phyloP scores from a whole-genome alignment of 2,888 invertebrate species.

The Lagria hirta region DNA sequence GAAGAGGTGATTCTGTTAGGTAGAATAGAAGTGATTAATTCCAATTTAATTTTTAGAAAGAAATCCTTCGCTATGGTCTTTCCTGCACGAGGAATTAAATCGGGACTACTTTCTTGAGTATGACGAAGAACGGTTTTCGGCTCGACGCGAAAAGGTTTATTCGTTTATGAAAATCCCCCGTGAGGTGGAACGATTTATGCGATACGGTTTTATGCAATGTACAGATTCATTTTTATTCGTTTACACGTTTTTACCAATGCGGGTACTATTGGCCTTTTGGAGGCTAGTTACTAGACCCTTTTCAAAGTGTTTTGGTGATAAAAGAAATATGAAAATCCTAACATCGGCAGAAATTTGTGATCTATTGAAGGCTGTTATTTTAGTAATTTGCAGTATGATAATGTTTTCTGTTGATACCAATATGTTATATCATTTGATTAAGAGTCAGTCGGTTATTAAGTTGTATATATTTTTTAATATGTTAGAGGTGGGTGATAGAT shows the following conservation, averaged over 20 bases:
- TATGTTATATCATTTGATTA: conserved; percentile 95
- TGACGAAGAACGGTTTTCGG: conserved; percentile 92
- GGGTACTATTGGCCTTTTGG: conserved; percentile 86
- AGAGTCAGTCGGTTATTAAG: conserved; percentile 98
- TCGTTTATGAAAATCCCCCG: conserved; percentile 94
- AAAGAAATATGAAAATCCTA: conserved; percentile 62
- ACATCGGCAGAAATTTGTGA: conserved; percentile 95
- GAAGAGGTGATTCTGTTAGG: conserved; percentile 29
- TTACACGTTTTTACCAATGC: conserved; percentile 93
- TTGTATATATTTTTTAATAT: conserved; percentile 99
- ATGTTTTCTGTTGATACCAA: conserved; percentile 96
- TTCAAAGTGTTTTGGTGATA: conserved; percentile 69
- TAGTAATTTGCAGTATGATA: conserved; percentile 77
- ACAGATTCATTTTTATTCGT: conserved; percentile 97
- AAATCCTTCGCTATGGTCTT: conserved; percentile 60
- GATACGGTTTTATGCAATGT: conserved; percentile 93
- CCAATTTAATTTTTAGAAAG: conserved; percentile 38
- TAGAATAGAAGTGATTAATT: too few relatives aligned
- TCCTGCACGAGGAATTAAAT: conserved; percentile 84
- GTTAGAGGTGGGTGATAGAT: conserved; percentile 95
- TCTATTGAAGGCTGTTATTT: conserved; percentile 87
- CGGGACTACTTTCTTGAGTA: conserved; percentile 92
- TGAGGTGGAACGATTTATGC: conserved; percentile 90
- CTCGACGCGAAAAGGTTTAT: conserved; percentile 92
- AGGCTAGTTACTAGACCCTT: conserved; percentile 74